Evolutionary conservation across 2,113 vertebrate genomes (phyloP).

Genomic region (Podarcis raffonei): DNA sequence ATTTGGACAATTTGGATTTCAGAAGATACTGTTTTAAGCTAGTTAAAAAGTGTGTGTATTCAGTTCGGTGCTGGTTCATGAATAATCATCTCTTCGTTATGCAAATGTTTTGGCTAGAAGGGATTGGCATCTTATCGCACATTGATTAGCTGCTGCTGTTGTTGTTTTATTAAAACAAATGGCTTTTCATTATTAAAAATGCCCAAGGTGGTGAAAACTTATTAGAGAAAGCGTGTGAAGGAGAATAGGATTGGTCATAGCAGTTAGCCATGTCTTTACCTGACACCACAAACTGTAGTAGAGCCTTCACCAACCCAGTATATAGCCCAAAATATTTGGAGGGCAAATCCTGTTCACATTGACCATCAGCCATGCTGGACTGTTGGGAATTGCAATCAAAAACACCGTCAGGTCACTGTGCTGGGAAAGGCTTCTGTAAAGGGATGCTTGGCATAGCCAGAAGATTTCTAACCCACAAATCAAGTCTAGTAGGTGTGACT

Average conservation of each 20-base stretch:
- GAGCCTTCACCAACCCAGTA: not conserved
- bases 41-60: not conserved
- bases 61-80: not conserved
- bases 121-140: slow-evolving; percentile 35
- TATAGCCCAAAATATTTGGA: too few species aligned
- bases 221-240: not conserved
- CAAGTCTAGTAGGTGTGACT: not conserved
- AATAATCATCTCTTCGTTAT: slow-evolving; percentile 24
- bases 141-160: slow-evolving; percentile 1
- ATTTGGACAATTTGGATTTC: not conserved
- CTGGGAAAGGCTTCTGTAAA: too few species aligned
- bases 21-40: not conserved
- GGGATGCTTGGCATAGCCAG: too few species aligned
- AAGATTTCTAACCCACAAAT: not conserved
- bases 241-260: not conserved
- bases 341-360: too few species aligned
- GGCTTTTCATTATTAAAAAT: slow-evolving; percentile 38
- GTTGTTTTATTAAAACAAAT: too few species aligned
- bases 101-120: slow-evolving; percentile 39
- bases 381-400: too few species aligned
- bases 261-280: not conserved
- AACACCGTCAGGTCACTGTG: too few species aligned
- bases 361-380: too few species aligned
- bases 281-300: not conserved
- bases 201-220: not conserved